These are phyloP conservation scores for Drosophila orena DNA, from an alignment of 1,140 invertebrate species.

Conservation along the genomic window DNA sequence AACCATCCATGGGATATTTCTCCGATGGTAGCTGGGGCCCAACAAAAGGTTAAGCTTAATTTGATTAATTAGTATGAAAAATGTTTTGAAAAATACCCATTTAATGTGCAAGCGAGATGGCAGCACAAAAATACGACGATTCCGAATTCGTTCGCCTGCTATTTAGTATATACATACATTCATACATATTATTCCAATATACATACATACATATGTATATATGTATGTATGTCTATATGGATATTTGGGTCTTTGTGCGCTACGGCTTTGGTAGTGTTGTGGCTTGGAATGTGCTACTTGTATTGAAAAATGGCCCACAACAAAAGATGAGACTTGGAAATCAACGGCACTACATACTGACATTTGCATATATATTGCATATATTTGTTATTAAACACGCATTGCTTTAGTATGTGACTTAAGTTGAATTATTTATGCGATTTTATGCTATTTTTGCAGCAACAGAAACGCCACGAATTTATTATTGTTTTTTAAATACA, in stretches of 20 bases:
- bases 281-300: slow-evolving; percentile 77
- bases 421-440: slow-evolving; percentile 75
- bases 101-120: slow-evolving; percentile 17
- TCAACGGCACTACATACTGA: slow-evolving; percentile 52
- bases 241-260: slow-evolving; percentile 32
- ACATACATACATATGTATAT: slow-evolving; percentile 6
- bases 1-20: neutral
- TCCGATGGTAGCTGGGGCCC: slow-evolving; percentile 25
- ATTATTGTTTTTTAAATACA: slow-evolving; percentile 69
- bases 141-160: slow-evolving; percentile 3
- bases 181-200: too few relatives aligned
- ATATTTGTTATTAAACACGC: slow-evolving; percentile 21
- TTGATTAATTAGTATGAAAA: slow-evolving; percentile 80
- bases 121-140: slow-evolving; percentile 5
- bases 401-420: slow-evolving; percentile 57
- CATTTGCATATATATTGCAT: slow-evolving; percentile 20
- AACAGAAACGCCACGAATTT: slow-evolving; percentile 35
- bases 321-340: slow-evolving; percentile 52
- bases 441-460: slow-evolving; percentile 66
- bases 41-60: slow-evolving; percentile 77
- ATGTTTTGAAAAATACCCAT: slow-evolving; percentile 56
- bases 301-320: slow-evolving; percentile 75
- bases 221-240: slow-evolving; percentile 4
- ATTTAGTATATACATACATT: neutral
- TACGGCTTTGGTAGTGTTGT: neutral